Evolutionary conservation across 2,797 vertebrate genomes (phyloP), one percentile per base, ranked within the genome.

Genomic region (Gorsachius magnificus): DNA sequence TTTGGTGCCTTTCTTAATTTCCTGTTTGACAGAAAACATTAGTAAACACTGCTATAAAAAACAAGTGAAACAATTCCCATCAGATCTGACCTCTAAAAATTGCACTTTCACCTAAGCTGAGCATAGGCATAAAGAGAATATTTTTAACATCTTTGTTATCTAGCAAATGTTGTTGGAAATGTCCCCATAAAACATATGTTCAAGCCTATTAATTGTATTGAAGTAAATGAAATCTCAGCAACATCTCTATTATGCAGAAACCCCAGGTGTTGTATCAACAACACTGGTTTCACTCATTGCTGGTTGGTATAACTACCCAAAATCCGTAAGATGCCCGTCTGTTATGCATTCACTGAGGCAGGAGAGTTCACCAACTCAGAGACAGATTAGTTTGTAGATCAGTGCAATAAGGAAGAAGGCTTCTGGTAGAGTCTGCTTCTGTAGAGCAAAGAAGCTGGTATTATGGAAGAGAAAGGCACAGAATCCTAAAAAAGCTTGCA

Each of bases 131-230:
- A 18, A 85, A 13, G 16, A 61, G 51, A 83, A 69, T 58, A 53
- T 57, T 93, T 91, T 57, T 75, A 79, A 83, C 46, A 75, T 5
- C 16, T 63, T 26, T 45, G 28, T 76, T 86, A 53, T 15, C 61
- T 20, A 83, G 65, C 33, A 92, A 66, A 92, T 68, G 63, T 69
- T 76, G 48, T 35, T 91, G 89, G 61, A 78, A 94, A 85, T 35
- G 61, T 85, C 79, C 50, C 79, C 85, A 93, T 93, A 72, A 93
- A 93, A 43, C 87, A 83, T 72, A 88, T 95, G 94, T 53, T 96
- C 57, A 29, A 81, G 51, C 25, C 94, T 94, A 69, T 91, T 93
- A 90, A 90, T 74, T 77, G 91, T 38, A 54, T 54, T 86, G 83
- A 54, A 86, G 78, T 78, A 95, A 93, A 90, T 83, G 46, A 87